phyloP scores from a whole-genome alignment of 1,140 invertebrate genomes.

The Hirudo medicinalis region DNA sequence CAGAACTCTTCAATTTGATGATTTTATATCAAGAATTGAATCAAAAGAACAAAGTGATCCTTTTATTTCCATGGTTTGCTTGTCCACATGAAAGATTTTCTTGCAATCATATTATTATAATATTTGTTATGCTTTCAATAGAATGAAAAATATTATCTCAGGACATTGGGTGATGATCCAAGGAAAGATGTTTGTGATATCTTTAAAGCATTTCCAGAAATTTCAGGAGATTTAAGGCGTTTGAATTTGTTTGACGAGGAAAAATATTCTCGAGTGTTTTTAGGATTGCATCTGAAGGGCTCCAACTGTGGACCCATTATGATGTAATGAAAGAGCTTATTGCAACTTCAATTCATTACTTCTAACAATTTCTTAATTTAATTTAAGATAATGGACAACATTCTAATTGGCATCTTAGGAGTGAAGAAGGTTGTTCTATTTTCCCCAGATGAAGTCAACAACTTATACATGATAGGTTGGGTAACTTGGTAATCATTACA shows the following conservation, averaged over 20 bases:
- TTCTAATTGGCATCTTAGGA: slow-evolving; percentile 48
- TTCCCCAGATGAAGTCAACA: slow-evolving; percentile 44
- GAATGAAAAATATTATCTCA: slow-evolving; percentile 47
- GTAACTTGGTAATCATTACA: neutral
- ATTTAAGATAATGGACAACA: slow-evolving; percentile 48
- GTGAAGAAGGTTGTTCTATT: slow-evolving; percentile 47
- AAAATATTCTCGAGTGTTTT: slow-evolving; percentile 50
- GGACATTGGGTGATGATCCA: slow-evolving; percentile 46
- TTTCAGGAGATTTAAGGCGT: slow-evolving; percentile 43
- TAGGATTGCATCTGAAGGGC: slow-evolving; percentile 43
- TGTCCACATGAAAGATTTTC: no score
- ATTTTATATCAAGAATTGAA: slow-evolving; percentile 5
- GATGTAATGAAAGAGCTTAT: slow-evolving; percentile 38
- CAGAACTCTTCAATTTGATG: slow-evolving; percentile 4
- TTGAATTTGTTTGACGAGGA: slow-evolving; percentile 41
- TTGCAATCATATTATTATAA: neutral
- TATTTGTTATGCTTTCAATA: slow-evolving; percentile 22
- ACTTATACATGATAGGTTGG: slow-evolving; percentile 46
- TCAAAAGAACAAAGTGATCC: neutral
- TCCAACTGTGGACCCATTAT: slow-evolving; percentile 53
- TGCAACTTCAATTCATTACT: neutral
- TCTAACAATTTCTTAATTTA: slow-evolving; percentile 6
- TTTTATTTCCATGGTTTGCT: neutral
- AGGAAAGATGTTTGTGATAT: slow-evolving; percentile 47
- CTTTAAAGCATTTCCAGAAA: slow-evolving; percentile 40